Evolutionary conservation across 2,113 vertebrate species (phyloP).

Genomic region (Platysternon megacephalum): DNA sequence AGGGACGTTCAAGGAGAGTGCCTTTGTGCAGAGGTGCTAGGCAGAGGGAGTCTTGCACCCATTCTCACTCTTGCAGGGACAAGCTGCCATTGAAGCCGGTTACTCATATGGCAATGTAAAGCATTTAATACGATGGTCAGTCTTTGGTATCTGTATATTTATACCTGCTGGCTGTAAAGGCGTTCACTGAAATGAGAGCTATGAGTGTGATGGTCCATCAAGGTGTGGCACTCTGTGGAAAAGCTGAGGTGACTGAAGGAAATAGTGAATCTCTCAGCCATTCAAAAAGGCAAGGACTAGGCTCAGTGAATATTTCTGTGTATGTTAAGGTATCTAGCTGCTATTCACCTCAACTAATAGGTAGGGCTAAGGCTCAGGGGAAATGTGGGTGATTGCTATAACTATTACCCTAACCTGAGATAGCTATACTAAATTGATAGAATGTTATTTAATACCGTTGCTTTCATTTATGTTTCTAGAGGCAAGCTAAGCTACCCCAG

Average conservation of each 20-base stretch:
- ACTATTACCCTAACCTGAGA: not conserved
- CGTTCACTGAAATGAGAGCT: not conserved
- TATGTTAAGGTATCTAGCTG: not conserved
- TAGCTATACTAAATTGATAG: not conserved
- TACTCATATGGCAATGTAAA: not conserved
- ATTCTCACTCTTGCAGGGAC: not conserved
- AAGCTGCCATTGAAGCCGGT: not conserved
- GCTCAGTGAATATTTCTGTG: not conserved
- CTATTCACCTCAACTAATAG: not conserved
- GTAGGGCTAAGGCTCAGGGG: not conserved
- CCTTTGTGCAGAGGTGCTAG: not conserved
- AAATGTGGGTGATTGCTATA: not conserved
- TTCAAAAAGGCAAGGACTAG: not conserved
- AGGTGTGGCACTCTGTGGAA: not conserved
- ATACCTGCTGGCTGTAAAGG: not conserved
- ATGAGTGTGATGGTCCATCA: not conserved
- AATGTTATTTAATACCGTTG: not conserved
- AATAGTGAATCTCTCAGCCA: not conserved
- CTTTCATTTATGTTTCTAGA: not conserved
- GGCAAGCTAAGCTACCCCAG: accelerated
- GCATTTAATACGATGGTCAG: not conserved
- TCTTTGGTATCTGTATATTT: not conserved
- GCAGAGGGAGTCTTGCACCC: not conserved
- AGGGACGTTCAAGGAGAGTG: accelerated
- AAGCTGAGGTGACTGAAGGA: not conserved